Percentiles rank a stretch among this genome's conserved stretches.
These are phyloP conservation scores for Vireo altiloquus DNA, from an alignment of 2,113 vertebrate species.

Conservation along the genomic window DNA sequence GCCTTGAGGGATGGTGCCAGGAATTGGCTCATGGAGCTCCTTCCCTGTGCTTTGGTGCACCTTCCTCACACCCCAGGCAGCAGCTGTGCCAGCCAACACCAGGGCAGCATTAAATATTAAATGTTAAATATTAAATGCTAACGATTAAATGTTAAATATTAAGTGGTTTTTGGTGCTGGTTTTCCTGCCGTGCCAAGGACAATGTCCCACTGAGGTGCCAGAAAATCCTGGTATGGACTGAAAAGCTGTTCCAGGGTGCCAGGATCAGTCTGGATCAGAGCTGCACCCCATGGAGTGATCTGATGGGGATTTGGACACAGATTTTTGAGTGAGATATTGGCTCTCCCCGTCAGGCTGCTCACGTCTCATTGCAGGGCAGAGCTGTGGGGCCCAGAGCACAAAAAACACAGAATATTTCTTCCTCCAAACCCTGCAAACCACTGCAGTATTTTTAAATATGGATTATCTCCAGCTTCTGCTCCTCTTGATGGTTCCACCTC, in stretches of 20 bases:
- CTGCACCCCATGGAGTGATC: not conserved
- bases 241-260: not conserved
- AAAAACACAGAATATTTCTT: rapidly evolving
- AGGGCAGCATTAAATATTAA: not conserved
- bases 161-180: not conserved
- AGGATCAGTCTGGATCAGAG: not conserved
- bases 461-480: conserved; percentile 37
- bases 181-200: not conserved
- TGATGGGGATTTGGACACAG: rapidly evolving
- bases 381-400: not conserved
- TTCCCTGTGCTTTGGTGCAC: not conserved
- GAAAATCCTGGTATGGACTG: rapidly evolving
- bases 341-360: not conserved
- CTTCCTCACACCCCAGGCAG: not conserved
- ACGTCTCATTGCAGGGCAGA: not conserved
- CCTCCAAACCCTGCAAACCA: not conserved
- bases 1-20: not conserved
- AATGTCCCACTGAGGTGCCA: not conserved
- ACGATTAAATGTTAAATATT: not conserved
- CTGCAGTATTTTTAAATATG: not conserved
- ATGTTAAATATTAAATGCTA: not conserved
- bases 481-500: conserved; percentile 28
- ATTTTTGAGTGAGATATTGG: rapidly evolving
- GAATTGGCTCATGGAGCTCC: not conserved
- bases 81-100: not conserved